A percentile compares a stretch with the other conserved stretches of the same genome.
These are phyloP conservation scores for Gallinago undulata DNA, from an alignment of 2,113 vertebrate genomes.

Conservation along the genomic window DNA sequence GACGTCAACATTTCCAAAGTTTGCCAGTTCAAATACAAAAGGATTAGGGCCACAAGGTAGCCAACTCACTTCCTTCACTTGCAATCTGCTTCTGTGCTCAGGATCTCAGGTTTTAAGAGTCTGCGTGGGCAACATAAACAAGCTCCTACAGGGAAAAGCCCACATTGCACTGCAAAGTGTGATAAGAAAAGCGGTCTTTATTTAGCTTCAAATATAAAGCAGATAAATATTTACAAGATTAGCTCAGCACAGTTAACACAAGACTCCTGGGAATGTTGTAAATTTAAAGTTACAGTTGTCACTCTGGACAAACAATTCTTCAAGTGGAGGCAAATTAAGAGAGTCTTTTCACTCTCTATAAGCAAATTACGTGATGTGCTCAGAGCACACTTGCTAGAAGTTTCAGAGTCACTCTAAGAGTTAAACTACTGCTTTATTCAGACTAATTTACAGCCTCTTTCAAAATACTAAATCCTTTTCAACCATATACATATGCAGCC, in stretches of 20 bases:
- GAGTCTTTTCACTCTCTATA: neutral
- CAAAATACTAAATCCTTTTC: constrained; percentile 10
- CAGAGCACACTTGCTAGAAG: neutral
- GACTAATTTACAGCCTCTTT: neutral
- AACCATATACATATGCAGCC: constrained; percentile 1
- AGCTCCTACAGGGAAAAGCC: neutral
- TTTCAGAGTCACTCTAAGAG: neutral
- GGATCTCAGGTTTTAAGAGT: neutral
- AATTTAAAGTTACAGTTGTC: neutral
- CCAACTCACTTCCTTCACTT: neutral
- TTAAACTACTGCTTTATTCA: constrained; percentile 9
- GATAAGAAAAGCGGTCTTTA: neutral
- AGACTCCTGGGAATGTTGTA: neutral
- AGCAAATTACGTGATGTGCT: neutral
- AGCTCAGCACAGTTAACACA: neutral
- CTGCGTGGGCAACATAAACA: neutral
- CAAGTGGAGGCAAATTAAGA: neutral
- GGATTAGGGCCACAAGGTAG: neutral
- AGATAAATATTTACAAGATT: constrained; percentile 20
- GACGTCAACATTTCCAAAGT: neutral
- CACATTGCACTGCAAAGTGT: neutral
- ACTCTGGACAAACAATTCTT: neutral
- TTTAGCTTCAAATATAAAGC: neutral
- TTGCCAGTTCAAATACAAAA: neutral
- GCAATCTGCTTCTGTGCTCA: neutral